Evolutionary conservation across 2,113 vertebrate species (phyloP), one percentile per base, ranked within the genome.

Genomic region (Myxocyprinus asiaticus): DNA sequence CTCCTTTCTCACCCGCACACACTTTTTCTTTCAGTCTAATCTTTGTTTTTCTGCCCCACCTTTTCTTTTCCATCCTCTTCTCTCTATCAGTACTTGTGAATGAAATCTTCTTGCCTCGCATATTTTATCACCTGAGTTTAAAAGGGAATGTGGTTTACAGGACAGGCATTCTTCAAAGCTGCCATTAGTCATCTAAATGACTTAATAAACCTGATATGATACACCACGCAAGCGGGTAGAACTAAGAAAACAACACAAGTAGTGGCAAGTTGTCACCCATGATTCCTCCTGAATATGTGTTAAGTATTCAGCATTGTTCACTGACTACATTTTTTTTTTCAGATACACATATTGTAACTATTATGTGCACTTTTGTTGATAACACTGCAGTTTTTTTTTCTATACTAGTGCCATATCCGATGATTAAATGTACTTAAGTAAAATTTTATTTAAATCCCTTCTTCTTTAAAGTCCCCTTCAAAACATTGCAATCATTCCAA

Each of bases 81-180:
- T 65, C 17, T 48, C 44, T 44, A 68, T 42, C 53, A 3, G 67
- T 77, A 44, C 44, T 73, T 68, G 53, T 80, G 63, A 77, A 79
- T 76, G 51, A 76, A 63, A 22, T 74, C 33, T 80, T 85, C 72
- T 72, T 68, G 58, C 74, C 59, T 55, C 70, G 75, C 75, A 12
- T 85, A 81, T 83, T 83, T 33, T 74, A 64, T 74, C 81, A 81
- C 58, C 59, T 81, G 78, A 66, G 66, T 9, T 65, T 75, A 63
- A 81, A 81, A 64, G 6, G 65, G 76, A 56, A 48, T 58, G 62
- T 65, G 33, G 42, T 59, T 77, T 47, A 64, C 33, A 81, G 22
- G 17, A n/a, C 15, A 33, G 22, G 22, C 3, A 3, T 33, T 33
- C 22, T 33, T 33, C 22, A 58, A 45, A 67, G 50, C 3, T 78